Conservation (phyloP, 1,140 invertebrate species). For the Callitettix versicolor region DNA sequence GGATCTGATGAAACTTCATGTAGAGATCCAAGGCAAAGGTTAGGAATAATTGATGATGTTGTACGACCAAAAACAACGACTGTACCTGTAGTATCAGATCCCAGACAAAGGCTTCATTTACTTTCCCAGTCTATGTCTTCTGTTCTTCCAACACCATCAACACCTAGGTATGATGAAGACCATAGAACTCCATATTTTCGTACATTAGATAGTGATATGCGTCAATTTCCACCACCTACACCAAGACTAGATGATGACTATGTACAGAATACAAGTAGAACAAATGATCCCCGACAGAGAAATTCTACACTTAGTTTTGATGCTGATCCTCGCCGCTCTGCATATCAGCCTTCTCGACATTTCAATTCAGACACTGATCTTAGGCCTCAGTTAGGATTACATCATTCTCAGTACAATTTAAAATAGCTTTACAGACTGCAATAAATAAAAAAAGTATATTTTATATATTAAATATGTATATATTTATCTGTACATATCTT, state of each 20-base stretch:
- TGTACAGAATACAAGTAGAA: background rate
- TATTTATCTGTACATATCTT: too few relatives aligned
- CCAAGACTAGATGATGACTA: conserved; percentile 12
- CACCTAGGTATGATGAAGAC: conserved; percentile 12
- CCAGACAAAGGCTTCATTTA: background rate
- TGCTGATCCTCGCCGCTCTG: background rate
- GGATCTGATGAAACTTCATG: background rate
- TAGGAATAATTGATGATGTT: background rate
- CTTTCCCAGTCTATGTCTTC: background rate
- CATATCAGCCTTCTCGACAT: too few relatives aligned
- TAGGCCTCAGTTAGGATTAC: too few relatives aligned
- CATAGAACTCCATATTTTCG: background rate
- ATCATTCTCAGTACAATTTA: too few relatives aligned
- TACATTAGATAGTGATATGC: background rate
- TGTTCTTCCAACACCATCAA: background rate
- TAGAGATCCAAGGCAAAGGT: conserved; percentile 7
- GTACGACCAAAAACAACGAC: background rate
- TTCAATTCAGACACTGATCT: too few relatives aligned
- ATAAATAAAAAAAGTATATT: too few relatives aligned
- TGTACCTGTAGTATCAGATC: background rate
- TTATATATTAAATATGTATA: too few relatives aligned
- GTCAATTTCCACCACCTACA: conserved; percentile 8
- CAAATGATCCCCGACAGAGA: conserved; percentile 8
- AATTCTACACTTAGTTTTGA: background rate
- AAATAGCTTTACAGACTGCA: too few relatives aligned